These are phyloP conservation scores for Sebastes trivittatus DNA, from an alignment of 2,797 vertebrate genomes.

Conservation along the genomic window DNA sequence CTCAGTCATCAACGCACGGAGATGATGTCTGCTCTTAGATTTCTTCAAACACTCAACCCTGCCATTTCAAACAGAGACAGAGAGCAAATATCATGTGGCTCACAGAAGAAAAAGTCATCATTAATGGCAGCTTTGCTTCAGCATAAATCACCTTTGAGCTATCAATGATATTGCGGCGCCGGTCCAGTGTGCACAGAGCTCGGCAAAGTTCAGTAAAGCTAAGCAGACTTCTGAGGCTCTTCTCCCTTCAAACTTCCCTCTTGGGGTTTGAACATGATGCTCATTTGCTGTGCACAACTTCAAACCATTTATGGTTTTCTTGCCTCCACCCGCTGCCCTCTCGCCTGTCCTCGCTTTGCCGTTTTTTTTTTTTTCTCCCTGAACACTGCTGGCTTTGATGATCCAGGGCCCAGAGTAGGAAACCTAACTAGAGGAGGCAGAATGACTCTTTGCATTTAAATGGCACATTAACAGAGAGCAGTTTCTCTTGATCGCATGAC, in stretches of 20 bases:
- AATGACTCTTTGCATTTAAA: conserved; percentile 83
- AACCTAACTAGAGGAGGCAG: conserved; percentile 54
- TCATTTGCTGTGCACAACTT: conserved; percentile 58
- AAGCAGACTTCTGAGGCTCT: conserved; percentile 33
- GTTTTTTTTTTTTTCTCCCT: background rate
- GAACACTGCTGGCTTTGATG: conserved; percentile 64
- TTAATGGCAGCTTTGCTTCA: conserved; percentile 14
- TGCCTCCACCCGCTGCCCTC: conserved; percentile 26
- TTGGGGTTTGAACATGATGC: conserved; percentile 32
- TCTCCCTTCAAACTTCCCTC: conserved; percentile 15
- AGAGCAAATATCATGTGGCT: conserved; percentile 27
- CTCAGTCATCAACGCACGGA: background rate
- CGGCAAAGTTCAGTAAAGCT: conserved; percentile 2
- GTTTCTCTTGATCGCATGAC: conserved; percentile 57
- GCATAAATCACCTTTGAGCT: conserved; percentile 24
- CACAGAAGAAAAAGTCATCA: background rate
- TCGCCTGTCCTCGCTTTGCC: conserved; percentile 7
- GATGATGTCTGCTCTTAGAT: background rate
- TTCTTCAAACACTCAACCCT: conserved; percentile 12
- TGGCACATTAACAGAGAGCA: conserved; percentile 74
- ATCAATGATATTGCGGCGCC: background rate
- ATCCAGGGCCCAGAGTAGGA: conserved; percentile 41
- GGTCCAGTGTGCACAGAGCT: background rate
- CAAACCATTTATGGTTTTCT: conserved; percentile 29
- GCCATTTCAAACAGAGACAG: conserved; percentile 11